Evolutionary conservation across 1,140 invertebrate species (phyloP).

Genomic region (Belonocnema kinseyi): DNA sequence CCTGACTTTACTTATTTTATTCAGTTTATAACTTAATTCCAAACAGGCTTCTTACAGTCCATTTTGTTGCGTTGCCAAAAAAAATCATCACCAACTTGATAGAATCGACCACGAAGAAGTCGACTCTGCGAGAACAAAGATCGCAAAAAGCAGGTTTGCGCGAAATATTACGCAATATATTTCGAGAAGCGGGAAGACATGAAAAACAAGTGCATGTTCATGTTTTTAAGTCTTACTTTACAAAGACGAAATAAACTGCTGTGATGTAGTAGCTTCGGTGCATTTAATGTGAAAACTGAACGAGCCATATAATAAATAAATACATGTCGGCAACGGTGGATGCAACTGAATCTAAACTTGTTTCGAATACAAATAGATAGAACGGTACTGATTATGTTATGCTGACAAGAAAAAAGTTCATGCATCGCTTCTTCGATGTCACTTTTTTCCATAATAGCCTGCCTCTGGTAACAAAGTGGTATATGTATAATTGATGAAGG

Average conservation of each 20-base stretch:
- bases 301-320: neutral
- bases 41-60: neutral
- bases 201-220: conserved; percentile 14
- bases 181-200: conserved; percentile 19
- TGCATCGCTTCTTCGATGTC: neutral
- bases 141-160: conserved; percentile 18
- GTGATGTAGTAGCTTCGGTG: neutral
- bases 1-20: neutral
- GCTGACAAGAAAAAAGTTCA: neutral
- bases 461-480: too few species aligned
- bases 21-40: neutral
- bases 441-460: too few species aligned
- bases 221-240: conserved; percentile 1
- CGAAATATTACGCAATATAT: conserved; percentile 25
- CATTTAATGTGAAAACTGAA: neutral
- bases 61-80: conserved; percentile 1
- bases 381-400: neutral
- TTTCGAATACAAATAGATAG: neutral
- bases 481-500: too few species aligned
- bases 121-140: conserved; percentile 21
- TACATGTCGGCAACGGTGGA: neutral
- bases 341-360: neutral
- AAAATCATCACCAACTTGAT: neutral
- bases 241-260: conserved; percentile 11
- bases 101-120: neutral